Evolutionary conservation across 1,140 invertebrate species (phyloP).

Genomic region (Varroa destructor): DNA sequence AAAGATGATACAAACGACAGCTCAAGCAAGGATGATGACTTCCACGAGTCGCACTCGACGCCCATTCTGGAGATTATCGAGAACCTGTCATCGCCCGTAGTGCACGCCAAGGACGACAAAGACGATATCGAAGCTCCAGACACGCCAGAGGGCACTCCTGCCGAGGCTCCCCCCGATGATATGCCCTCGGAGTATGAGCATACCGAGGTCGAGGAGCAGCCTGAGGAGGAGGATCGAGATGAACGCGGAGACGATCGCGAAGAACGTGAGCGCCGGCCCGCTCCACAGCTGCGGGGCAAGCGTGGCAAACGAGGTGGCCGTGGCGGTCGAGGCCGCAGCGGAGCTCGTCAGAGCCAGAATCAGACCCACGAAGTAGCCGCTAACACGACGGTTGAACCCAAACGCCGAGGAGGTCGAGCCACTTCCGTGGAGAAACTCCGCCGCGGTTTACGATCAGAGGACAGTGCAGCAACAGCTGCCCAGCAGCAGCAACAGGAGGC

Average conservation of each 20-base stretch:
- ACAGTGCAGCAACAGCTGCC: not conserved
- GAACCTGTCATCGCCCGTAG: constrained; percentile 20
- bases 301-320: constrained; percentile 22
- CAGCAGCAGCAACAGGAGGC: constrained; percentile 4
- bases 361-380: constrained; percentile 25
- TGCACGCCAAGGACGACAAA: constrained; percentile 1
- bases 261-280: constrained; percentile 8
- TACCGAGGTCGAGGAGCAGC: constrained; percentile 25
- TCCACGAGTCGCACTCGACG: constrained; percentile 23
- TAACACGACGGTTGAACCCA: constrained; percentile 16
- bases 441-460: constrained; percentile 16
- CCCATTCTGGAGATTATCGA: constrained; percentile 27
- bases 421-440: constrained; percentile 28
- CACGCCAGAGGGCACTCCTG: not conserved
- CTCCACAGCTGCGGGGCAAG: constrained; percentile 19
- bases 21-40: constrained; percentile 22
- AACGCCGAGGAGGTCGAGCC: constrained; percentile 27
- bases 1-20: constrained; percentile 24
- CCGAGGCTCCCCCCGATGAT: not conserved
- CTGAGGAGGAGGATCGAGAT: constrained; percentile 23
- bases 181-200: constrained; percentile 24
- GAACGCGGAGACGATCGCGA: not conserved
- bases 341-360: constrained; percentile 13
- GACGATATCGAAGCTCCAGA: constrained; percentile 1
- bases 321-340: constrained; percentile 22